A percentile compares a stretch with the other conserved stretches of the same genome.
Conservation (phyloP, 2,888 invertebrate genomes). For the Griposia aprilina region DNA sequence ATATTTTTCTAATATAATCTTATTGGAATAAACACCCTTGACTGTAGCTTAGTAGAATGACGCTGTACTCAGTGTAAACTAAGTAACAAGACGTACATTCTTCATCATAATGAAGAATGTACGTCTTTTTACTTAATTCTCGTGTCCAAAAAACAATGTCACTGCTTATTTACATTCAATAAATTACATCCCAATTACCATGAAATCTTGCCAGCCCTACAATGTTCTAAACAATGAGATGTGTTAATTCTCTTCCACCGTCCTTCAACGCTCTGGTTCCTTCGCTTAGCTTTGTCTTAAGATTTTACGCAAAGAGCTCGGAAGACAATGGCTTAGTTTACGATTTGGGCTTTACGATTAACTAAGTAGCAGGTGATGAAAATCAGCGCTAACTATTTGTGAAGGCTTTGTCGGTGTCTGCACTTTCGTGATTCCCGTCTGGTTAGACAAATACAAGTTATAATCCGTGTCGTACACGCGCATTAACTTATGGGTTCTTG, state of each 20-base stretch:
- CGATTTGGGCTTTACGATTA: constrained; percentile 38
- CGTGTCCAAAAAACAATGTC: not conserved
- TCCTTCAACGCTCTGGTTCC: constrained; percentile 67
- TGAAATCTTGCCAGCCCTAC: constrained; percentile 46
- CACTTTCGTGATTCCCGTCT: not conserved
- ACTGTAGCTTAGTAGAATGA: too few species aligned
- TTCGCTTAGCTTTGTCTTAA: constrained; percentile 56
- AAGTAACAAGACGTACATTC: not conserved
- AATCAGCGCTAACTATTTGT: constrained; percentile 13
- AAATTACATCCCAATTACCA: constrained; percentile 18
- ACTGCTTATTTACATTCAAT: not conserved
- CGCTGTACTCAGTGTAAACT: too few species aligned
- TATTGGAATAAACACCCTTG: too few species aligned
- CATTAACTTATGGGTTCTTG: not conserved
- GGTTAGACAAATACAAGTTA: not conserved
- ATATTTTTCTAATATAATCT: too few species aligned
- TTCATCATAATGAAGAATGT: too few species aligned
- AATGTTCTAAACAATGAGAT: constrained; percentile 58
- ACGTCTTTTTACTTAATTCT: too few species aligned
- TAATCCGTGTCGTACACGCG: not conserved
- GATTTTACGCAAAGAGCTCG: constrained; percentile 55
- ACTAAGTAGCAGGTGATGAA: constrained; percentile 37
- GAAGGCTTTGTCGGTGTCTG: not conserved
- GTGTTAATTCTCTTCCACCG: constrained; percentile 52
- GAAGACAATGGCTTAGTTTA: constrained; percentile 50